phyloP scores from a whole-genome alignment of 1,140 invertebrate species.

The Rhynchophorus ferrugineus region DNA sequence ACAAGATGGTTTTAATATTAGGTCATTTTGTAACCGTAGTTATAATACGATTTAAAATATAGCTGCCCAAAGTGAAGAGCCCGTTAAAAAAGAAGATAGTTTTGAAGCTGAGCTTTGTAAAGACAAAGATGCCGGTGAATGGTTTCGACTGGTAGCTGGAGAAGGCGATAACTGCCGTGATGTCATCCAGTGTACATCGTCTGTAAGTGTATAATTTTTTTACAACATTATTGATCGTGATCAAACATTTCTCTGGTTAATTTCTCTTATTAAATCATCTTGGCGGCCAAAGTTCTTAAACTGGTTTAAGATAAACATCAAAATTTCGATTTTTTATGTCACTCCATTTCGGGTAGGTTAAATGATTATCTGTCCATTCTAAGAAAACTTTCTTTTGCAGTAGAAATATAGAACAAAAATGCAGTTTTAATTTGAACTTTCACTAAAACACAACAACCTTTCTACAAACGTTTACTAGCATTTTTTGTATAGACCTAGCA shows the following conservation, averaged over 20 bases:
- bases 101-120: conserved; percentile 85
- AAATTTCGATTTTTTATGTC: background rate
- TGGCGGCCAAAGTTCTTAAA: too few species aligned
- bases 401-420: background rate
- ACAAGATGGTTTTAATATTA: too few species aligned
- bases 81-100: conserved; percentile 72
- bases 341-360: background rate
- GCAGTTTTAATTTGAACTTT: background rate
- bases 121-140: conserved; percentile 91
- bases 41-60: too few species aligned
- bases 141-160: conserved; percentile 82
- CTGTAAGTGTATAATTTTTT: conserved; percentile 57
- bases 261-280: too few species aligned
- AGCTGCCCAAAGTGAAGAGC: conserved; percentile 38
- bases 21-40: too few species aligned
- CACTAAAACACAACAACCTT: background rate
- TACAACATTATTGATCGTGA: background rate
- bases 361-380: background rate
- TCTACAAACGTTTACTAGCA: too few species aligned
- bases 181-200: conserved; percentile 92
- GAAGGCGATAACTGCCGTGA: conserved; percentile 90
- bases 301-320: background rate
- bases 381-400: background rate
- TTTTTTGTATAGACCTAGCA: too few species aligned
- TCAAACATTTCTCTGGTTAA: too few species aligned